A percentile compares a stretch with the other conserved stretches of the same genome.
Conservation (phyloP, 2,797 vertebrate genomes). For the Pipistrellus pygmaeus region DNA sequence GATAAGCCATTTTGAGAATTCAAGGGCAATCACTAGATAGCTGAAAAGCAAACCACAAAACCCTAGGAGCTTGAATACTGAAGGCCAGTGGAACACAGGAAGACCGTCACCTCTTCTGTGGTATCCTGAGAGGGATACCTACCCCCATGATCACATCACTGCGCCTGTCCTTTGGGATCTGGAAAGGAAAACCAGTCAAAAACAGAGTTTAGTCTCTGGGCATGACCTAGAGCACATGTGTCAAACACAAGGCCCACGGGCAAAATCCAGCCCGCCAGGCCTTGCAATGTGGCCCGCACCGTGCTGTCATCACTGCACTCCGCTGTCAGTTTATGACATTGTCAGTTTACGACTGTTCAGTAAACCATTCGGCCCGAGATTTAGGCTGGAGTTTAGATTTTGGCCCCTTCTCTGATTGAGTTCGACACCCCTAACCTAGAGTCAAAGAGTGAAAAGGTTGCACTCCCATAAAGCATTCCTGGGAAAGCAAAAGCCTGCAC, state of each 20-base stretch:
- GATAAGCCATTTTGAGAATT: conserved; percentile 57
- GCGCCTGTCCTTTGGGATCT: background rate
- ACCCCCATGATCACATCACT: background rate
- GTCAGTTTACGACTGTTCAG: too few relatives aligned
- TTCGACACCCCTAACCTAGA: background rate
- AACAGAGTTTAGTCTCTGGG: background rate
- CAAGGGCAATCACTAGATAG: background rate
- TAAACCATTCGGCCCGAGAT: too few relatives aligned
- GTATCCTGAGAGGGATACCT: background rate
- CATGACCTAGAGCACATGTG: background rate
- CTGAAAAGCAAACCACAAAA: conserved; percentile 58
- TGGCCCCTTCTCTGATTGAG: too few relatives aligned
- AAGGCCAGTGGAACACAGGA: conserved; percentile 35
- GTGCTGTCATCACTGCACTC: too few relatives aligned
- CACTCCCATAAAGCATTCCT: background rate
- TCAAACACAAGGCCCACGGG: too few relatives aligned
- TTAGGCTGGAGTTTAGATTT: too few relatives aligned
- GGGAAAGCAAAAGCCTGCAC: background rate
- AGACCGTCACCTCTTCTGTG: background rate
- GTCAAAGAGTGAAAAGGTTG: background rate
- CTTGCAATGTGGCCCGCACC: too few relatives aligned
- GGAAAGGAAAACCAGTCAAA: background rate
- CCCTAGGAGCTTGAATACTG: background rate
- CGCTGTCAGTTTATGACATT: too few relatives aligned
- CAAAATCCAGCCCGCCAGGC: too few relatives aligned